These are phyloP conservation scores for Tromatobia lineatoria DNA, from an alignment of 2,888 invertebrate genomes.

Conservation along the genomic window DNA sequence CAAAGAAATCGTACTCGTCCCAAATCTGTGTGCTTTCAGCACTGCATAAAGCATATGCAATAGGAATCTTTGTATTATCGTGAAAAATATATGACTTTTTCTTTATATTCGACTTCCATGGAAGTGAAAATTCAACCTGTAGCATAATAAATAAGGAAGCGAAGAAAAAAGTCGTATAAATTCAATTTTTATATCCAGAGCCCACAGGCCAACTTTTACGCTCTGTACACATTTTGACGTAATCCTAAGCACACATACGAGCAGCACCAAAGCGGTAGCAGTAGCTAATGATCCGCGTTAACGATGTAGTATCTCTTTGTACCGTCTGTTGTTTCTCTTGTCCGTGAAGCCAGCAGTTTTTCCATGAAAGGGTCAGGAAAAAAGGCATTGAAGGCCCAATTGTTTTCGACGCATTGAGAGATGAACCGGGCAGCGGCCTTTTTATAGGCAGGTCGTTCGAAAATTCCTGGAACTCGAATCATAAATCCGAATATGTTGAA, in stretches of 20 bases:
- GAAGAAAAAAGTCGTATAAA: neutral
- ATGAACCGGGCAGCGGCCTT: constrained; percentile 29
- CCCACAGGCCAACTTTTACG: neutral
- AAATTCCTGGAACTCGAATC: neutral
- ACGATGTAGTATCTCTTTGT: constrained; percentile 59
- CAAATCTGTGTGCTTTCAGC: too few relatives aligned
- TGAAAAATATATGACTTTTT: neutral
- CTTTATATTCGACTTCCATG: neutral
- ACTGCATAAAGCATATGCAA: too few relatives aligned
- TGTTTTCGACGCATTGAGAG: constrained; percentile 28
- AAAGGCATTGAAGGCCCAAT: constrained; percentile 23
- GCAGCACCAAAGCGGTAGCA: constrained; percentile 33
- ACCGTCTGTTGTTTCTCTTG: constrained; percentile 2
- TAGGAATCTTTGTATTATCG: neutral
- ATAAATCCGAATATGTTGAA: neutral
- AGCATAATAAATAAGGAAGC: neutral
- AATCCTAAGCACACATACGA: constrained; percentile 53
- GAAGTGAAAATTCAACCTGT: neutral
- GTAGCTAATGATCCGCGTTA: constrained; percentile 67
- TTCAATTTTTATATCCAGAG: constrained; percentile 30
- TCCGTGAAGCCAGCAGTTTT: constrained; percentile 15
- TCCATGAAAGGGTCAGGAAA: constrained; percentile 10
- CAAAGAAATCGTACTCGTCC: too few relatives aligned
- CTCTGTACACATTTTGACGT: constrained; percentile 31
- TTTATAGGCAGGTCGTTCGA: neutral